Conservation (phyloP, 2,888 invertebrate species). For the Emmelina monodactyla region DNA sequence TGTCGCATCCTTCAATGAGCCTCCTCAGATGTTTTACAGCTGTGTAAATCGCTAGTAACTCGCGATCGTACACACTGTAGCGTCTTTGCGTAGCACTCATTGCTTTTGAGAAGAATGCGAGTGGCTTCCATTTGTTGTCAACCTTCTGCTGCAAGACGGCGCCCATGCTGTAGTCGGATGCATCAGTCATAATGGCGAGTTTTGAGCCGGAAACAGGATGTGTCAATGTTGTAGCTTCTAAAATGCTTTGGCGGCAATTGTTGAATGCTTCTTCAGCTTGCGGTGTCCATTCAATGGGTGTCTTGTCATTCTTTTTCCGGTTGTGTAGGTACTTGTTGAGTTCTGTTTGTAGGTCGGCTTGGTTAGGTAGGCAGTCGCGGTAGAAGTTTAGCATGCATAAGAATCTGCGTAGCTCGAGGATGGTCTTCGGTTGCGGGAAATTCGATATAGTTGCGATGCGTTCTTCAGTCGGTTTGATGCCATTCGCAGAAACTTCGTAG, state of each 20-base stretch:
- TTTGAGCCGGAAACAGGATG: constrained; percentile 6
- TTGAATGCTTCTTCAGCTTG: constrained; percentile 12
- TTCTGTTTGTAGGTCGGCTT: constrained; percentile 9
- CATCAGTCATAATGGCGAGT: constrained; percentile 14
- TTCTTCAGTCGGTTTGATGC: too few species aligned
- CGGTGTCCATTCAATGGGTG: constrained; percentile 12
- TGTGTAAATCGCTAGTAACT: constrained; percentile 16
- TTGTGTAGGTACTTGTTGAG: constrained; percentile 15
- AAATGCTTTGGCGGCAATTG: constrained; percentile 13
- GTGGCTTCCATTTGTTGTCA: constrained; percentile 12
- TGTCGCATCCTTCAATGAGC: constrained; percentile 12
- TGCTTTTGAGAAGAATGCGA: constrained; percentile 15
- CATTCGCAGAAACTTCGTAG: too few species aligned
- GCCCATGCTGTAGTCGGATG: constrained; percentile 13
- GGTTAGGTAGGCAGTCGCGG: constrained; percentile 11
- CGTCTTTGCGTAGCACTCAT: constrained; percentile 13
- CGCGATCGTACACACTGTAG: constrained; percentile 16
- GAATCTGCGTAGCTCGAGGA: constrained; percentile 14
- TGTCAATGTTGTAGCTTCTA: constrained; percentile 8
- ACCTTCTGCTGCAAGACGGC: constrained; percentile 15
- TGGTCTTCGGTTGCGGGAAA: constrained; percentile 9
- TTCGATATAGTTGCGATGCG: too few species aligned
- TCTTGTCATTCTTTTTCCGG: constrained; percentile 14
- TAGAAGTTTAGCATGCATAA: constrained; percentile 17
- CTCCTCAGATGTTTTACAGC: constrained; percentile 13